Base-by-base conservation (phyloP, 2,888 invertebrate species). In the Palloptera scutellata region DNA sequence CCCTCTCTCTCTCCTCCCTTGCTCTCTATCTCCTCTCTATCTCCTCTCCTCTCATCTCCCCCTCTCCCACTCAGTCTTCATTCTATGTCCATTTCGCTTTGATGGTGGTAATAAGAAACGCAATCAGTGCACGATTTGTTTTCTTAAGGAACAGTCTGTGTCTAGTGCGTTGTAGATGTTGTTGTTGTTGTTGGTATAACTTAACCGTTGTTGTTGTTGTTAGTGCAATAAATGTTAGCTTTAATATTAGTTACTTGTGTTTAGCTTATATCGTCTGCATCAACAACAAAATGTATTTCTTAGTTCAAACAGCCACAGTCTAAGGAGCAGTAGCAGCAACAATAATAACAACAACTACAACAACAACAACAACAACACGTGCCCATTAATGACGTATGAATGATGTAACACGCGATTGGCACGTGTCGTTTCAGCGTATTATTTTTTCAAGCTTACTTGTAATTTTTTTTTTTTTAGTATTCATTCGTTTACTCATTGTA, bases 361-460 rank as follows among this genome's bases (percentile, higher is more conserved):
- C 62, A 61, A 69, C 52, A 67, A 17, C 61, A 61, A 66, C 70
- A 70, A 74, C 73, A 70, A 81, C 85, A 85, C 85, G 85, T 84
- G 85, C 74, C 83, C 78, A 78, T 78, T 85, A 85, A 85, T 85
- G 84, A 85, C 85, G 83, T 85, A 84, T 85, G 85, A 85, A 85
- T 85, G 85, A 85, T 84, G 81, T 84, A 84, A 84, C 85, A 85
- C 85, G 84, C 84, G 84, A 85, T 76, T 74, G 73, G 69, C 81
- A 81, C 81, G 81, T 81, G 81, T 68, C 77, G 69, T 72, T 72
- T 69, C 66, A 72, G 70, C 69, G 67, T 70, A 69, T 74, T 74
- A 69, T 71, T 72, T 73, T 52, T 52, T 68, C 65, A 69, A 30
- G 51, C 61, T 67, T 59, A n/a, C 61, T 41, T 53, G 57, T 43